Evolutionary conservation across 2,888 invertebrate genomes (phyloP), one percentile per base, ranked within the genome.

Genomic region (Archips xylosteana): DNA sequence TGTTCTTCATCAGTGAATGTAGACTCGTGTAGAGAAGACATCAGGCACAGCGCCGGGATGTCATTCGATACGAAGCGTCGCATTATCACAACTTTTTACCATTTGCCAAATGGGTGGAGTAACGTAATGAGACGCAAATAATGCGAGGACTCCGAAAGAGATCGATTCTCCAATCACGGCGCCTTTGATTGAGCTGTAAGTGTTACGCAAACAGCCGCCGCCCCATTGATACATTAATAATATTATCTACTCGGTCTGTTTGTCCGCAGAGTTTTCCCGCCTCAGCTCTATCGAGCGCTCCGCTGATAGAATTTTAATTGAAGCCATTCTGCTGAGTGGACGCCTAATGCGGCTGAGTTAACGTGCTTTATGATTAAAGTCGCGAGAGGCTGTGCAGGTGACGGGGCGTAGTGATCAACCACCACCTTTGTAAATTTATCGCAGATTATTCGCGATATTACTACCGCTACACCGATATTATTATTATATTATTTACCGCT

Each of bases 271-370:
- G 63, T 63, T 47, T 47, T 63, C 32, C 63, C 63, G 12, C 32
- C 63, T 47, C 47, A 8, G 63, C 23, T 62, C 39, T 36, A 39
- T 39, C 51, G 51, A 8, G 2, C 9, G 23, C 51, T n/a, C 12
- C 63, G 63, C 71, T 67, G 67, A 72, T 67, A 67, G 71, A 71
- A 67, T 72, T 72, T 67, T 72, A 72, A 72, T 72, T 72, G 71
- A 67, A 45, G 60, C 66, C 71, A 67, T 72, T 54, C 67, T 67
- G 60, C 4, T 23, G 57, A 54, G 51, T 8, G 51, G 9, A 15
- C 32, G 12, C 32, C 10, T 12, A 12, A 2, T 13, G 32, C 3
- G 4, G 12, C 32, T 12, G 23, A 57, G 57, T 32, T 32, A n/a
- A 23, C 12, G 32, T 57, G 23, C 10, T 23, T 23, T 57, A 4